Percentiles rank a stretch among this genome's conserved stretches.
Evolutionary conservation across 2,888 invertebrate genomes (phyloP).

Genomic region (Drosophila neotestacea): DNA sequence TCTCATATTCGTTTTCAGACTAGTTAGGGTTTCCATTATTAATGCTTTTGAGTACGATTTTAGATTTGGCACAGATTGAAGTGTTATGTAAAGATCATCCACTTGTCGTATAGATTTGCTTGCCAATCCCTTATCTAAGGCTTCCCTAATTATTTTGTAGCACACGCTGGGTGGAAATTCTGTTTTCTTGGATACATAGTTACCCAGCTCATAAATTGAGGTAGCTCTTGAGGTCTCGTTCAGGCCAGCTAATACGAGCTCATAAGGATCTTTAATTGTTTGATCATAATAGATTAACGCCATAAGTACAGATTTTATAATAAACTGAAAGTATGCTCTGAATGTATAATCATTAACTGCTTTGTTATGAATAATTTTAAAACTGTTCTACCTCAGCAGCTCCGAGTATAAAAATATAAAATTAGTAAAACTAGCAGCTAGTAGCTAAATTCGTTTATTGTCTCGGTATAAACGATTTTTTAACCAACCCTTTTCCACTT

Average conservation of each 20-base stretch:
- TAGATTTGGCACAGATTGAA: constrained; percentile 3
- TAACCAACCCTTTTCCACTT: not conserved
- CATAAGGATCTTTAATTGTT: constrained; percentile 26
- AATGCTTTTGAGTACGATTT: not conserved
- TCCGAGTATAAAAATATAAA: no score
- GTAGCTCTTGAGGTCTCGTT: constrained; percentile 1
- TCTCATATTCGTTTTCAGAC: not conserved
- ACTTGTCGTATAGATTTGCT: constrained; percentile 24
- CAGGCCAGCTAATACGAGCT: constrained; percentile 29
- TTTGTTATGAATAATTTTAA: not conserved
- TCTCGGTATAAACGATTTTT: no score
- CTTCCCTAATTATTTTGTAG: constrained; percentile 28
- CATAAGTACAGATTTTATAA: constrained; percentile 8
- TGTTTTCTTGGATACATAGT: constrained; percentile 21
- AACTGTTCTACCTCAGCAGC: no score
- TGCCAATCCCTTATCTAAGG: constrained; percentile 19
- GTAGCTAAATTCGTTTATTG: no score
- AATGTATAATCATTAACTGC: not conserved
- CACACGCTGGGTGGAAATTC: constrained; percentile 39
- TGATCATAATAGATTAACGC: constrained; percentile 41
- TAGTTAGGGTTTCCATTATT: not conserved
- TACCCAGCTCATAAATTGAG: constrained; percentile 18
- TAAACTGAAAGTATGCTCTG: not conserved
- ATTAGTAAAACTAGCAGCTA: no score
- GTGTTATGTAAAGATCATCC: constrained; percentile 20